Evolutionary conservation across 2,113 vertebrate species (phyloP), one percentile per base, ranked within the genome.

Genomic region (Rostratula benghalensis): DNA sequence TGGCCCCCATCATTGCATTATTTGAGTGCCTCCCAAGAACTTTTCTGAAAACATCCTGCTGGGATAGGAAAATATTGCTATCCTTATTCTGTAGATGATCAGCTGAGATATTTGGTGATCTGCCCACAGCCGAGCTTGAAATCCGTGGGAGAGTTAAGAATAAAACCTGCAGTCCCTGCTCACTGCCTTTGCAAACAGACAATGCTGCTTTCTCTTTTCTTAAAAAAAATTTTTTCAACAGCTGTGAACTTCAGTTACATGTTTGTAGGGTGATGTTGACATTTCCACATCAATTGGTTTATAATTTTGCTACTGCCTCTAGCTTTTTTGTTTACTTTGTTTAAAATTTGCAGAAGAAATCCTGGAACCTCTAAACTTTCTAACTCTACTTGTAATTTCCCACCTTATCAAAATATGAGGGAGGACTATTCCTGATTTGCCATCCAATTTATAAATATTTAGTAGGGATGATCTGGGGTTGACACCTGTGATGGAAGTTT

Each of bases 81-180:
- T 89, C 92, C 86, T 94, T 83, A 90, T 83, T 96, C n/a, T 96
- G 80, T 87, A 84, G 92, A 86, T 94, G 88, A 96, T 96, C 96
- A 97, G 92, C 95, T 96, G 95, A 95, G 92, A 93, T 75, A 95
- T 77, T 96, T 97, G 96, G 90, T 97, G 68, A 83, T 91, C 64
- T 96, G 94, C 95, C 95, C 86, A 45, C 76, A 90, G 86, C 56
- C 0, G 0, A 57, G 35, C 73, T 90, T 59, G 39, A 89, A 96
- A 68, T 96, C 83, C 1, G 6, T 95, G 95, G 88, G 95, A 96
- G 94, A 96, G 60, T 94, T 81, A 64, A 67, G 95, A 88, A 35
- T 51, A 37, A 94, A 94, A 90, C 76, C 76, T 88, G 61, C 80
- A 83, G 71, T 93, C 43, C 60, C 64, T 92, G 71, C 69, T 95